Evolutionary conservation across 2,888 invertebrate genomes (phyloP).

Genomic region (Machimus atricapillus): DNA sequence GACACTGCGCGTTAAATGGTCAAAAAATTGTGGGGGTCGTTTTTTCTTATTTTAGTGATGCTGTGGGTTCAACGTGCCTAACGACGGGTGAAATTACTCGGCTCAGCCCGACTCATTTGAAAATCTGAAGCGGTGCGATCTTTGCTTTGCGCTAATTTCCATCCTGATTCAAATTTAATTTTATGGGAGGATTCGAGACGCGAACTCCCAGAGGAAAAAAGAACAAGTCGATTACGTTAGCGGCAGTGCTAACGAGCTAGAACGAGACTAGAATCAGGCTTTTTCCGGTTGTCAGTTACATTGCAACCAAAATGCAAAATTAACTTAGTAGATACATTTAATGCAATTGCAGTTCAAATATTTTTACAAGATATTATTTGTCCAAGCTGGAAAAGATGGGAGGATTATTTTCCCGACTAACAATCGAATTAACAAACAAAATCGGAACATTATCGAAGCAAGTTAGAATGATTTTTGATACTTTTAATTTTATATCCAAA

Average conservation of each 20-base stretch:
- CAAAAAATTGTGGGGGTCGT: not conserved
- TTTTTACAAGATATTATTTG: not conserved
- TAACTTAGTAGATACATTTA: not conserved
- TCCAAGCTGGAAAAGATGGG: too few relatives aligned
- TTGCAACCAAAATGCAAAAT: not conserved
- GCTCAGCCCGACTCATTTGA: not conserved
- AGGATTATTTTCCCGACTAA: too few relatives aligned
- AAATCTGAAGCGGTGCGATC: not conserved
- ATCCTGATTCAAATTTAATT: conserved; percentile 20
- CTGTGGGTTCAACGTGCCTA: not conserved
- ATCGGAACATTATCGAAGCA: too few relatives aligned
- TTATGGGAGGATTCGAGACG: conserved; percentile 6
- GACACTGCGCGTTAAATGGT: not conserved
- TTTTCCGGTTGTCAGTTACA: not conserved
- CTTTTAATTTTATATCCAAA: too few relatives aligned
- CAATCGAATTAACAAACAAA: too few relatives aligned
- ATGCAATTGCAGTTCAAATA: not conserved
- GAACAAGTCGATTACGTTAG: not conserved
- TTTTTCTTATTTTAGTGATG: not conserved
- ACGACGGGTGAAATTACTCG: conserved; percentile 17
- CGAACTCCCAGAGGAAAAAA: not conserved
- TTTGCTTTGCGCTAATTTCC: conserved; percentile 7
- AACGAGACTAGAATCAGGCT: not conserved
- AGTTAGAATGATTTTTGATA: too few relatives aligned
- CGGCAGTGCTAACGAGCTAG: not conserved